Conservation (phyloP, 2,113 vertebrate genomes). For the Sylvilagus bachmani region DNA sequence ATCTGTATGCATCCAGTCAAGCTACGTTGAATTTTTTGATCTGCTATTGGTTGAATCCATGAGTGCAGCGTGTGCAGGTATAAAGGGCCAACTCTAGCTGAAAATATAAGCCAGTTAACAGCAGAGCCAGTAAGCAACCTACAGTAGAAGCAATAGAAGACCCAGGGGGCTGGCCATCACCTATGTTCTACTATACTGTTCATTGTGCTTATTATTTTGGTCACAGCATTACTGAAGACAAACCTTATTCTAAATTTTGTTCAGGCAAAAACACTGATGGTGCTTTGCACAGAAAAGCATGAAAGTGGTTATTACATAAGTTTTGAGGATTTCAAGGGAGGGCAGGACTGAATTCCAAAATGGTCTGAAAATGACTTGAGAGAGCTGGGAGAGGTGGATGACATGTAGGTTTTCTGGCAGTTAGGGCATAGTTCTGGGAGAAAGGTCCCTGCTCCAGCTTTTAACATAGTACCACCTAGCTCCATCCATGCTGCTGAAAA, state of each 20-base stretch:
- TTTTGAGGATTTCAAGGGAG: neutral
- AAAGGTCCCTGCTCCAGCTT: neutral
- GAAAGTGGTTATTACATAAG: neutral
- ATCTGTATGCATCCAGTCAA: too few species aligned
- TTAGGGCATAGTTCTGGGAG: too few species aligned
- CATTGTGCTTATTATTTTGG: neutral
- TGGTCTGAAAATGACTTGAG: neutral
- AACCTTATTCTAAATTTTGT: neutral
- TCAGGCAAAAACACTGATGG: neutral
- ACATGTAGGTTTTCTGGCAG: too few species aligned
- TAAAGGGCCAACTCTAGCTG: neutral
- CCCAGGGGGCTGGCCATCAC: rapidly evolving
- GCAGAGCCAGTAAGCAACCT: neutral
- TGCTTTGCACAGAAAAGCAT: neutral
- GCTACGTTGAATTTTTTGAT: too few species aligned
- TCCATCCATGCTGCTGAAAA: too few species aligned
- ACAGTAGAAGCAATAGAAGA: neutral
- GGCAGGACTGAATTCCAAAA: neutral
- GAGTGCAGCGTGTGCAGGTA: too few species aligned
- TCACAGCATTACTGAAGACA: neutral
- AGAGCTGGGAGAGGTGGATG: neutral
- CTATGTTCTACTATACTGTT: rapidly evolving
- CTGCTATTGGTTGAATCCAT: too few species aligned
- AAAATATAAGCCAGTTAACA: neutral
- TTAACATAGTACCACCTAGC: too few species aligned